A percentile compares a stretch with the other conserved stretches of the same genome.
These are phyloP conservation scores for Tretioscincus oriximinensis DNA, from an alignment of 2,113 vertebrate genomes.

Conservation along the genomic window DNA sequence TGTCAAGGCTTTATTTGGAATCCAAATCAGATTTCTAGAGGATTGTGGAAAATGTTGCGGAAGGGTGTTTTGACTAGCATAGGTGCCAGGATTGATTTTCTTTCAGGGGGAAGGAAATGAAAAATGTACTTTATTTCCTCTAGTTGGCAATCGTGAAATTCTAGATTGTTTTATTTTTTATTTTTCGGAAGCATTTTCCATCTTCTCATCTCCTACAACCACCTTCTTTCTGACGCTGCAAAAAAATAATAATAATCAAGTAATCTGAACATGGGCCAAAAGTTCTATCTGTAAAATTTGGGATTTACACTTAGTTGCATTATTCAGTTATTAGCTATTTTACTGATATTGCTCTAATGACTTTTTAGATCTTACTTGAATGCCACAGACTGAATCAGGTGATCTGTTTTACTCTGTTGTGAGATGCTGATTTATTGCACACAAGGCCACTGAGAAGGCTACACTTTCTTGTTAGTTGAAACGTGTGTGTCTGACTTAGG, in stretches of 20 bases:
- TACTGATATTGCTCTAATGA: too few species aligned
- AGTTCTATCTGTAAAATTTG: too few species aligned
- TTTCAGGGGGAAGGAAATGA: neutral
- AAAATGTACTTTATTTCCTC: neutral
- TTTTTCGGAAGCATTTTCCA: too few species aligned
- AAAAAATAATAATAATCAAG: neutral
- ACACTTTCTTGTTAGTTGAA: too few species aligned
- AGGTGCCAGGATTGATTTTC: neutral
- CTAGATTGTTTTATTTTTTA: neutral
- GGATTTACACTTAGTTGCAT: too few species aligned
- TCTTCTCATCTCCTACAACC: neutral
- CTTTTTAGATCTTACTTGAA: too few species aligned
- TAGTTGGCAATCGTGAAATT: neutral
- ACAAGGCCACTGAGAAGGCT: too few species aligned
- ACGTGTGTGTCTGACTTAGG: too few species aligned
- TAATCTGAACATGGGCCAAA: neutral
- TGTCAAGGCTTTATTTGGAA: conserved; percentile 36
- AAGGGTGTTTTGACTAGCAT: neutral
- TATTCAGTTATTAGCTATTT: too few species aligned
- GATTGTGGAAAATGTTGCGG: conserved; percentile 49
- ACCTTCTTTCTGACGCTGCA: neutral
- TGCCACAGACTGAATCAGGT: too few species aligned
- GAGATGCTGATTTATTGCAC: too few species aligned
- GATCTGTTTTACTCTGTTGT: too few species aligned
- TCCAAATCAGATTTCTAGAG: conserved; percentile 40